Percentiles rank a stretch among this genome's conserved stretches.
phyloP scores from a whole-genome alignment of 2,797 vertebrate genomes.

The Schizopygopsis malacanthus region DNA sequence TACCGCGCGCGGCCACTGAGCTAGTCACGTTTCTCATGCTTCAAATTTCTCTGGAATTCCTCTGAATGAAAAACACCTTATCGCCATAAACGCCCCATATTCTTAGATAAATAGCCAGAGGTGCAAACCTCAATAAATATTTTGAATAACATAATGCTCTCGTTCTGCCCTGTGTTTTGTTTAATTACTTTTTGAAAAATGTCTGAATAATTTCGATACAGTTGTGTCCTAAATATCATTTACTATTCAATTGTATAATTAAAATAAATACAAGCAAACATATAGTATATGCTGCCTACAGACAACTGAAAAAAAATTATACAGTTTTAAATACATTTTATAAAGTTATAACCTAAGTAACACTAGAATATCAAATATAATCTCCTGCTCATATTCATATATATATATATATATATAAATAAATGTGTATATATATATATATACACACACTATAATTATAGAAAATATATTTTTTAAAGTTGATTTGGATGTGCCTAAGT shows the following conservation, averaged over 20 bases:
- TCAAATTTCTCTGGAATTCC: slow-evolving; percentile 55
- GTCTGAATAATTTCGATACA: not conserved
- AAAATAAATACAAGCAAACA: not conserved
- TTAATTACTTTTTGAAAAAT: not conserved
- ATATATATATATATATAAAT: too few relatives aligned
- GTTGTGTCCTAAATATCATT: not conserved
- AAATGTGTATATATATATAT: too few relatives aligned
- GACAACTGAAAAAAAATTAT: not conserved
- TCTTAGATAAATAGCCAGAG: slow-evolving; percentile 57
- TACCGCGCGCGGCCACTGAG: slow-evolving; percentile 40
- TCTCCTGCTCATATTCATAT: too few relatives aligned
- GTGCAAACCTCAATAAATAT: not conserved
- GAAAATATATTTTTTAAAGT: not conserved
- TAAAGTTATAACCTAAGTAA: not conserved
- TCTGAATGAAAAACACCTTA: slow-evolving; percentile 47
- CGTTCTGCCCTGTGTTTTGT: not conserved
- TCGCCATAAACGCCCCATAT: slow-evolving; percentile 50
- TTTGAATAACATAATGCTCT: slow-evolving; percentile 46
- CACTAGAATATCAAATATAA: too few relatives aligned
- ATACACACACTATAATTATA: not conserved
- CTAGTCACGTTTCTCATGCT: slow-evolving; percentile 51
- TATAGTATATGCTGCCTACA: not conserved
- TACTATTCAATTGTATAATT: not conserved
- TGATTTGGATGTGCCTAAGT: not conserved
- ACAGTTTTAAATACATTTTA: not conserved